phyloP scores from a whole-genome alignment of 2,888 invertebrate species.

The Caenorhabditis virilis region DNA sequence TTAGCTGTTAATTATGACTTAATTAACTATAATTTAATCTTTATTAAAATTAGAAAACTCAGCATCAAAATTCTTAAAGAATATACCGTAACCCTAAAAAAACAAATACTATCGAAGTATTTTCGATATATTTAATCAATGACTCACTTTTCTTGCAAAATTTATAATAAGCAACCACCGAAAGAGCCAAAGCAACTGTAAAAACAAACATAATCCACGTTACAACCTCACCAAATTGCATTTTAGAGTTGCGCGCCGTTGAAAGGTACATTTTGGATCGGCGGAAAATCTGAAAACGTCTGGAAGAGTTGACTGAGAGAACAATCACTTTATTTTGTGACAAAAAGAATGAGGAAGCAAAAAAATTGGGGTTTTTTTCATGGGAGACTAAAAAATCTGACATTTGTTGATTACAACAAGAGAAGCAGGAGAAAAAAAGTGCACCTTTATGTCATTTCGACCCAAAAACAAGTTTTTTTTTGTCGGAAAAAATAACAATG shows the following conservation, averaged over 20 bases:
- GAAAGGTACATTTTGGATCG: not conserved
- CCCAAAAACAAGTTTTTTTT: not conserved
- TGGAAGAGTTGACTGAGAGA: not conserved
- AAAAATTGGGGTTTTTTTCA: too few relatives aligned
- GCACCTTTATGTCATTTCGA: not conserved
- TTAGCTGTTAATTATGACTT: too few relatives aligned
- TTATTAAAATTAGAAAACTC: too few relatives aligned
- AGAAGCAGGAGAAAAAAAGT: not conserved
- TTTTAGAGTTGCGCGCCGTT: slow-evolving; percentile 2
- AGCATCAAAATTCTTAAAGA: too few relatives aligned
- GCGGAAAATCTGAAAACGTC: not conserved
- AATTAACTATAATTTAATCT: too few relatives aligned
- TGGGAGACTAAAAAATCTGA: too few relatives aligned
- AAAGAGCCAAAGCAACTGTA: slow-evolving; percentile 26
- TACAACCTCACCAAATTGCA: slow-evolving; percentile 33
- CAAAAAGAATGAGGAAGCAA: not conserved
- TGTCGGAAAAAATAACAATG: not conserved
- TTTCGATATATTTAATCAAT: not conserved
- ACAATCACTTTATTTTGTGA: not conserved
- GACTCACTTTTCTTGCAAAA: slow-evolving; percentile 35
- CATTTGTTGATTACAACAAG: too few relatives aligned
- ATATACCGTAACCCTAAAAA: not conserved
- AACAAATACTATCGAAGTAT: not conserved
- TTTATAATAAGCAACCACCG: slow-evolving; percentile 39
- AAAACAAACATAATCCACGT: slow-evolving; percentile 40